Percentiles rank a stretch among this genome's conserved stretches.
phyloP scores from a whole-genome alignment of 2,113 vertebrate species.

The Maccullochella peelii region DNA sequence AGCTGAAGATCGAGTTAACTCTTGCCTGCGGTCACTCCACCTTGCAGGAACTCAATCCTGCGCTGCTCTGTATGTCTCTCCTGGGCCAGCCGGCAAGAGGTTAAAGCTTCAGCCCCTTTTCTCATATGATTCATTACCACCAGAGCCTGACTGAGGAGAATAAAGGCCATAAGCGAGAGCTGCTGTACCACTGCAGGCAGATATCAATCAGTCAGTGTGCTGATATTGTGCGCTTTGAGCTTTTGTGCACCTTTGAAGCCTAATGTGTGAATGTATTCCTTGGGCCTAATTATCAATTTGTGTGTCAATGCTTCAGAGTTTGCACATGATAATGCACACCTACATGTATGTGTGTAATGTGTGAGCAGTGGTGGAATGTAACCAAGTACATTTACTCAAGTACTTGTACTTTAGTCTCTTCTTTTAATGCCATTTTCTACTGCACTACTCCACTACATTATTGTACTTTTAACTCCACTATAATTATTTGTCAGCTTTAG shows the following conservation, averaged over 20 bases:
- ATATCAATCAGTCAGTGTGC: conserved; percentile 55
- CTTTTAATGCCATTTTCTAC: not conserved
- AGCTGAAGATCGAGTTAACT: conserved; percentile 81
- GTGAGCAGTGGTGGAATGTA: conserved; percentile 32
- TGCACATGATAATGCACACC: conserved; percentile 52
- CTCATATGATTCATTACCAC: conserved; percentile 66
- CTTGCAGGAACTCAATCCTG: conserved; percentile 76
- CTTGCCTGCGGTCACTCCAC: conserved; percentile 82
- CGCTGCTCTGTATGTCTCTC: conserved; percentile 40
- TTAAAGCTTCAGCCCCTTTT: conserved; percentile 64
- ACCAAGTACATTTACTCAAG: not conserved
- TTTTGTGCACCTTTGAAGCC: conserved; percentile 30
- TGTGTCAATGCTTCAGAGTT: conserved; percentile 62
- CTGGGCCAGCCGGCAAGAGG: conserved; percentile 58
- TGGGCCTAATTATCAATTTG: conserved; percentile 60
- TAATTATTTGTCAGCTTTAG: not conserved
- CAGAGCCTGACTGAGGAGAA: conserved; percentile 43
- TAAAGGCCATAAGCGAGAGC: conserved; percentile 50
- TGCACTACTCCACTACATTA: not conserved
- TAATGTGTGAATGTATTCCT: conserved; percentile 57
- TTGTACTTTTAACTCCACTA: not conserved
- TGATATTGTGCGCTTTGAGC: conserved; percentile 40
- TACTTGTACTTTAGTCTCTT: no score
- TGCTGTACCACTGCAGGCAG: conserved; percentile 49
- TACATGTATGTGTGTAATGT: conserved; percentile 17